Evolutionary conservation across 2,113 vertebrate genomes (phyloP).

Genomic region (Vimba vimba): DNA sequence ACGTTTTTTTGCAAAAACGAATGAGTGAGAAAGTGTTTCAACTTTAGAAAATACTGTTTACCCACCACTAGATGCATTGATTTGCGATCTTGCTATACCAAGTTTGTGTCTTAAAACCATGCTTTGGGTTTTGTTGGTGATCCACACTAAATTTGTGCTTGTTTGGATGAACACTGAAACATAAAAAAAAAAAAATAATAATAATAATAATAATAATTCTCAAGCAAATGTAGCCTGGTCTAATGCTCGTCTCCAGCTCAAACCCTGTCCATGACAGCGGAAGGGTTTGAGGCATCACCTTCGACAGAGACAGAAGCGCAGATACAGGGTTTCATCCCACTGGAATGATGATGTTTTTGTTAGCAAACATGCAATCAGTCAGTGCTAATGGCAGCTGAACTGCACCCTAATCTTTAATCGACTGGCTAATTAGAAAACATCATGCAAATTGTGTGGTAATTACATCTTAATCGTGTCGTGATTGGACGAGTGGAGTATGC

Average conservation of each 20-base stretch:
- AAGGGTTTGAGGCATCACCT: not conserved
- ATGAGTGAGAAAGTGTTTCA: too few species aligned
- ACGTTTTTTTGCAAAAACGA: too few species aligned
- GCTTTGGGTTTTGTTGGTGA: not conserved
- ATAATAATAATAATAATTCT: too few species aligned
- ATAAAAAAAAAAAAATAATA: not conserved
- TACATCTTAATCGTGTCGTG: conserved; percentile 58
- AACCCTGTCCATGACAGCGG: not conserved
- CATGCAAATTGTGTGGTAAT: conserved; percentile 63
- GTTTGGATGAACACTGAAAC: not conserved
- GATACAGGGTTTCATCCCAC: conserved; percentile 8
- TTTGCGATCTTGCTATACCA: not conserved
- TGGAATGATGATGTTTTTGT: conserved; percentile 55
- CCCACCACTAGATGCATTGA: not conserved
- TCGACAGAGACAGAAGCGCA: not conserved
- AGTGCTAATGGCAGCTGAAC: conserved; percentile 59
- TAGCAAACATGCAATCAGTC: conserved; percentile 65
- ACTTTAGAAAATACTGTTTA: too few species aligned
- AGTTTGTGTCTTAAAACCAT: not conserved
- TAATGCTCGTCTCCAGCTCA: not conserved
- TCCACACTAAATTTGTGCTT: too few species aligned
- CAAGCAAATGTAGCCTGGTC: not conserved
- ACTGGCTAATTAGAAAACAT: conserved; percentile 65
- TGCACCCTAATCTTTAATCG: conserved; percentile 62
- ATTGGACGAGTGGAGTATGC: conserved; percentile 47